A percentile compares a stretch with the other conserved stretches of the same genome.
Evolutionary conservation across 1,140 invertebrate genomes (phyloP).

Genomic region (Cyclargus thomasi): DNA sequence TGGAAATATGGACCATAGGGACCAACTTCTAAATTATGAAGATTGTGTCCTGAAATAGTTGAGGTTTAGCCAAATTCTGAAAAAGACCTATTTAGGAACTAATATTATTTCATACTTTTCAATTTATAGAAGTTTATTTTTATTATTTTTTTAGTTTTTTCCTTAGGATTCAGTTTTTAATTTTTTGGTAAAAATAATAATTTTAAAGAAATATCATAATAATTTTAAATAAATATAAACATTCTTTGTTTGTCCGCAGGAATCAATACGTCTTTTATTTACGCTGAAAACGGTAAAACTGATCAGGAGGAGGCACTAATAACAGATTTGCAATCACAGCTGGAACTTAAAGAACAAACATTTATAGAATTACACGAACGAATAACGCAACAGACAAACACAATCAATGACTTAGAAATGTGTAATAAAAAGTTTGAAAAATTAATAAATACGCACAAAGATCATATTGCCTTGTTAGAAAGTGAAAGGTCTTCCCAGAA

Average conservation of each 20-base stretch:
- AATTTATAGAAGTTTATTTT: too few relatives aligned
- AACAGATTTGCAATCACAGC: conserved; percentile 36
- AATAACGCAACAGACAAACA: conserved; percentile 39
- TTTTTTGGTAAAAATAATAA: too few relatives aligned
- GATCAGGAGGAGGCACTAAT: conserved; percentile 24
- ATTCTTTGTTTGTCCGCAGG: neutral
- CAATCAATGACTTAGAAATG: conserved; percentile 42
- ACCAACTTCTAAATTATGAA: neutral
- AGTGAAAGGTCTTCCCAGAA: conserved; percentile 44
- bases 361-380: conserved; percentile 45
- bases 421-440: conserved; percentile 38
- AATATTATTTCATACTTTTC: too few relatives aligned
- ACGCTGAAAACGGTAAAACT: conserved; percentile 26
- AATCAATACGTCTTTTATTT: conserved; percentile 2
- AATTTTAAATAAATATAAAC: neutral
- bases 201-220: neutral
- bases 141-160: too few relatives aligned
- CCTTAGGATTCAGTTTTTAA: too few relatives aligned
- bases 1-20: too few relatives aligned
- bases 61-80: too few relatives aligned
- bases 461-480: conserved; percentile 38
- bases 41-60: too few relatives aligned
- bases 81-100: too few relatives aligned
- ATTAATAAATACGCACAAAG: conserved; percentile 36
- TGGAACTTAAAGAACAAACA: conserved; percentile 36